Conservation (phyloP, 2,113 vertebrate species). For the Triplophysa rosa region DNA sequence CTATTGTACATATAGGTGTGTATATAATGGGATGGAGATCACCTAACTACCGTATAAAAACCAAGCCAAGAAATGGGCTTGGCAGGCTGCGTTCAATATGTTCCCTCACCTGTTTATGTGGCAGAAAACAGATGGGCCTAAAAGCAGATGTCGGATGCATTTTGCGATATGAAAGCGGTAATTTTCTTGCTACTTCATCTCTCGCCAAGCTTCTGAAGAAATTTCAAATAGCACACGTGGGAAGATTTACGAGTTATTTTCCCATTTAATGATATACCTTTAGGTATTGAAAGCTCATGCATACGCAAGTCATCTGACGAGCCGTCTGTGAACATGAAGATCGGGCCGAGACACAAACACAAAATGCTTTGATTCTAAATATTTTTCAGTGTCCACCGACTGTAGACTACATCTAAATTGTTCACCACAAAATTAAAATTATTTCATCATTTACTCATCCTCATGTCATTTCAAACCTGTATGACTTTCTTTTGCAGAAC, state of each 20-base stretch:
- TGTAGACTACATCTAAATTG: too few relatives aligned
- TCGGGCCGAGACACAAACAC: neutral
- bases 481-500: too few relatives aligned
- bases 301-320: neutral
- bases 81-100: slow-evolving; percentile 47
- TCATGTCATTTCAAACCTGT: too few relatives aligned
- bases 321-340: slow-evolving; percentile 15
- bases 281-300: neutral
- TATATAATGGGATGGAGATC: neutral
- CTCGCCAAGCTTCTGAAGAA: slow-evolving; percentile 18
- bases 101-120: slow-evolving; percentile 46
- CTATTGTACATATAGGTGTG: neutral
- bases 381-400: too few relatives aligned
- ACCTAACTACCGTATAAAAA: slow-evolving; percentile 4
- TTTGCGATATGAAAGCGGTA: slow-evolving; percentile 38
- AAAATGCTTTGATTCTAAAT: too few relatives aligned
- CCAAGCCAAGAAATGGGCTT: slow-evolving; percentile 33
- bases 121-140: slow-evolving; percentile 41
- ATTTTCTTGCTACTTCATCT: slow-evolving; percentile 43
- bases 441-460: too few relatives aligned
- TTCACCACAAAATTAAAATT: too few relatives aligned
- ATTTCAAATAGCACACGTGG: neutral
- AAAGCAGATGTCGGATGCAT: slow-evolving; percentile 44
- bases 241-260: slow-evolving; percentile 30
- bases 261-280: slow-evolving; percentile 28